Conservation (phyloP, 2,113 vertebrate species). For the Pollimyrus isidori region DNA sequence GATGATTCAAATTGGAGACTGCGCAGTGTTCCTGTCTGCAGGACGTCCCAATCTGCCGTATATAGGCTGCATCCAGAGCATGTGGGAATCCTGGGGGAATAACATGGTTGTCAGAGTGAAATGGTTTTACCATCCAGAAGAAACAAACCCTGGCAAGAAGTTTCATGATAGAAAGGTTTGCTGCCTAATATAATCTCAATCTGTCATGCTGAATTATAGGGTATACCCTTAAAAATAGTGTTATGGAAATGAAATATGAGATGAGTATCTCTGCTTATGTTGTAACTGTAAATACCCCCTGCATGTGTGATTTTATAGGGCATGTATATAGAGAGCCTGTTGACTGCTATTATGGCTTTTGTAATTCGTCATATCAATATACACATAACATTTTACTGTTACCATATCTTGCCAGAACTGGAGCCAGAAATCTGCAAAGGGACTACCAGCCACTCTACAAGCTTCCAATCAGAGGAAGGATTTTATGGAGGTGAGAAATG, state of each 20-base stretch:
- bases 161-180: conserved; percentile 88
- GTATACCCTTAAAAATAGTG: background rate
- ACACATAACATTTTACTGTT: background rate
- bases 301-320: background rate
- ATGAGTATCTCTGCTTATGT: background rate
- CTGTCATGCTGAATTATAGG: background rate
- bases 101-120: conserved; percentile 99
- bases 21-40: conserved; percentile 88
- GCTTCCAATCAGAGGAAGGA: conserved; percentile 90
- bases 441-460: conserved; percentile 75
- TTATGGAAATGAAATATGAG: background rate
- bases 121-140: conserved; percentile 98
- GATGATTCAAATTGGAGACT: conserved; percentile 95
- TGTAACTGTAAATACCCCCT: background rate
- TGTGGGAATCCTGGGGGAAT: conserved; percentile 99
- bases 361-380: background rate
- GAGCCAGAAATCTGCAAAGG: conserved; percentile 85
- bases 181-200: conserved; percentile 9
- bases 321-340: background rate
- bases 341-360: background rate
- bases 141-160: conserved; percentile 94
- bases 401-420: conserved; percentile 66
- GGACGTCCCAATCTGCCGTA: conserved; percentile 96
- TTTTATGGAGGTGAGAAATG: conserved; percentile 84
- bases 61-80: conserved; percentile 96